phyloP scores from a whole-genome alignment of 2,888 invertebrate species.

The Saturnia pavonia region DNA sequence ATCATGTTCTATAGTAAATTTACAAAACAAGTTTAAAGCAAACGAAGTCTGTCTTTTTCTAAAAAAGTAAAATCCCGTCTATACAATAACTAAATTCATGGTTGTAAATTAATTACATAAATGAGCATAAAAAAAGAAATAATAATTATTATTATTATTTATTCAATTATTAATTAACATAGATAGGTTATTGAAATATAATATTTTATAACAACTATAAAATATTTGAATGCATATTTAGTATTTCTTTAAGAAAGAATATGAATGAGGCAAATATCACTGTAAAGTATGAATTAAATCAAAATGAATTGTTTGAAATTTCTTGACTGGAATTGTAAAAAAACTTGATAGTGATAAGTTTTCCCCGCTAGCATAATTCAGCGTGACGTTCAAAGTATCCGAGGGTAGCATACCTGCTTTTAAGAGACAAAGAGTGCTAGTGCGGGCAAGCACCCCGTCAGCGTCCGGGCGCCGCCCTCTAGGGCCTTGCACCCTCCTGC shows the following conservation, averaged over 20 bases:
- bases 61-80: neutral
- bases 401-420: constrained; percentile 24
- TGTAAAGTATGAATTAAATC: no score
- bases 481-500: constrained; percentile 62
- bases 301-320: no score
- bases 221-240: no score
- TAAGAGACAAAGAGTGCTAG: constrained; percentile 63
- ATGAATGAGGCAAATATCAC: no score
- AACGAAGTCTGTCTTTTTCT: neutral
- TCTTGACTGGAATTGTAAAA: neutral
- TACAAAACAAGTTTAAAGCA: neutral
- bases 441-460: constrained; percentile 58
- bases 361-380: constrained; percentile 1
- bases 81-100: neutral
- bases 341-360: neutral
- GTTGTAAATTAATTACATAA: neutral
- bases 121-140: no score
- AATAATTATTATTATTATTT: no score
- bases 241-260: no score
- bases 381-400: constrained; percentile 23
- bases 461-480: constrained; percentile 55
- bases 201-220: no score
- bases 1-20: neutral
- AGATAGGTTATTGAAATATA: no score
- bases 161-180: no score